phyloP scores from a whole-genome alignment of 1,140 invertebrate genomes.

The Triops longicaudatus region DNA sequence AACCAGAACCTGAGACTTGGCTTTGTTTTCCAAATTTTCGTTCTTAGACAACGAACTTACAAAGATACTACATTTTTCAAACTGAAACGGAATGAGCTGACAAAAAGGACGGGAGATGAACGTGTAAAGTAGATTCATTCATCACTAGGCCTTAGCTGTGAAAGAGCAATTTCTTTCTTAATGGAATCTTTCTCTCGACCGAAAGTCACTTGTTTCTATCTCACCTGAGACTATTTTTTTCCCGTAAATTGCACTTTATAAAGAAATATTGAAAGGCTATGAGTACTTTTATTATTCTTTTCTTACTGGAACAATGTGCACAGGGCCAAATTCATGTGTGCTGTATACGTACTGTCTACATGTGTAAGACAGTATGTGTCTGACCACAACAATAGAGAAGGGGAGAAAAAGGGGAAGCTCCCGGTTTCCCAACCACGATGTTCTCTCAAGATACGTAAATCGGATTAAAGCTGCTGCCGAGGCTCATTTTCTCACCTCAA shows the following conservation, averaged over 20 bases:
- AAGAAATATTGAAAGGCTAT: no score
- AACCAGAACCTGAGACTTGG: no score
- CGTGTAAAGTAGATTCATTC: conserved; percentile 2
- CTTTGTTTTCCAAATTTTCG: not conserved
- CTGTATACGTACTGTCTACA: no score
- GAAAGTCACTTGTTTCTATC: no score
- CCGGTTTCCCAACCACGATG: not conserved
- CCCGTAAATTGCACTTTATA: not conserved
- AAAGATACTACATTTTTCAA: not conserved
- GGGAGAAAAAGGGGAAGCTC: not conserved
- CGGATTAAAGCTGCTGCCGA: not conserved
- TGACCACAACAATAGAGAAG: not conserved
- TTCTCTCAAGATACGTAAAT: not conserved
- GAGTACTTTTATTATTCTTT: no score
- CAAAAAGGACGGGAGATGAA: not conserved
- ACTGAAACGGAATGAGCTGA: not conserved
- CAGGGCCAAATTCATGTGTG: no score
- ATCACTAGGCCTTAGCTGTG: not conserved
- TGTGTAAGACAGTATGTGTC: no score
- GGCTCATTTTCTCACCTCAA: not conserved
- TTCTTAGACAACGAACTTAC: not conserved
- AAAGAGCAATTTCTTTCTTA: not conserved
- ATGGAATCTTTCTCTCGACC: not conserved
- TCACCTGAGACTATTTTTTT: not conserved
- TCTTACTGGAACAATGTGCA: no score